phyloP scores from a whole-genome alignment of 1,140 invertebrate genomes.

The Cepaea nemoralis region DNA sequence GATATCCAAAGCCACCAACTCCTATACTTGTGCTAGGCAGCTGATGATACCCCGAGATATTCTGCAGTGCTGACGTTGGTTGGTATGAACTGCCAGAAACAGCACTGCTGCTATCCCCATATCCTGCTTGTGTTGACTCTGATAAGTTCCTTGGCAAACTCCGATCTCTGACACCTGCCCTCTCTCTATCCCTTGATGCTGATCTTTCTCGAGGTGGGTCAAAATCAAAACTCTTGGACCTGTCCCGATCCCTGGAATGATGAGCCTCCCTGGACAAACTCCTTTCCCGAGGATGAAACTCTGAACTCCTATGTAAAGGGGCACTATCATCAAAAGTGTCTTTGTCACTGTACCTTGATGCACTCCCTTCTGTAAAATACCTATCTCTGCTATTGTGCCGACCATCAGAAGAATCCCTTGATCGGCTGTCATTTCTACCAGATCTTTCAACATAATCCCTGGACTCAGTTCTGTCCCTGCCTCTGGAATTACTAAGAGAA shows the following conservation, averaged over 20 bases:
- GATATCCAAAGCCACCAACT: conserved; percentile 14
- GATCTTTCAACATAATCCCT: background rate
- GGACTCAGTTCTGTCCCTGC: conserved; percentile 1
- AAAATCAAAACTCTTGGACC: conserved; percentile 26
- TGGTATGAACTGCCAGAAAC: background rate
- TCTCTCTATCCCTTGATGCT: background rate
- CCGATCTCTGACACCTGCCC: conserved; percentile 3
- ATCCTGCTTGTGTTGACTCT: conserved; percentile 10
- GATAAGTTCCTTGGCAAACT: conserved; percentile 36
- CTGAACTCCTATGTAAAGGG: background rate
- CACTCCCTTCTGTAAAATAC: background rate
- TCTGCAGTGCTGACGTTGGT: conserved; percentile 37
- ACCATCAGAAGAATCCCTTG: conserved; percentile 14
- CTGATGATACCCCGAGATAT: conserved; percentile 31
- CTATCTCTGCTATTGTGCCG: conserved; percentile 9
- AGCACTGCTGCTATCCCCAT: conserved; percentile 15
- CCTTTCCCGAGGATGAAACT: background rate
- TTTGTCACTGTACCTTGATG: background rate
- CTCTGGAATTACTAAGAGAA: conserved; percentile 26
- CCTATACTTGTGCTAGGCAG: conserved; percentile 19
- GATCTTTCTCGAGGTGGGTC: conserved; percentile 22
- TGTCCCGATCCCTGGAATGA: background rate
- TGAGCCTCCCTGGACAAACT: conserved; percentile 1
- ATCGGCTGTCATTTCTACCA: background rate
- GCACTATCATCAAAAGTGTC: background rate